Evolutionary conservation across 2,797 vertebrate species (phyloP).

Genomic region (Mus spretus): DNA sequence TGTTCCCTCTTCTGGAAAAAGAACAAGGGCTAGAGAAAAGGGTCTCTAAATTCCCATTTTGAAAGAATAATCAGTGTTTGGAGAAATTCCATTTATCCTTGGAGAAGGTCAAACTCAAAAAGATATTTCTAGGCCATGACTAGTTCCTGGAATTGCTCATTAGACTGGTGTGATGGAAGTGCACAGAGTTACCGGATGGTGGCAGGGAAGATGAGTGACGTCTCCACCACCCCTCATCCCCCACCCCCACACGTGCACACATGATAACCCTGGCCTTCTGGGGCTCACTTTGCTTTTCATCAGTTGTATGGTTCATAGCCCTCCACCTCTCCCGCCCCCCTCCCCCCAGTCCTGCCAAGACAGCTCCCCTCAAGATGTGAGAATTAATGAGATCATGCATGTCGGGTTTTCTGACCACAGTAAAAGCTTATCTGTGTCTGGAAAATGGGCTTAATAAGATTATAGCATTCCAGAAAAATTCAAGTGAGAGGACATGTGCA

Average conservation of each 20-base stretch:
- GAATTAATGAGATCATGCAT: not conserved
- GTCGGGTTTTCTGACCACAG: not conserved
- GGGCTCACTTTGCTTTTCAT: not conserved
- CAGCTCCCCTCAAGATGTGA: not conserved
- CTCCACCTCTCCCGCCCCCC: accelerated
- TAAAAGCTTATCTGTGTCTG: not conserved
- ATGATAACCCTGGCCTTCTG: not conserved
- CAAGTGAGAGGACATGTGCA: not conserved
- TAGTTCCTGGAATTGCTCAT: not conserved
- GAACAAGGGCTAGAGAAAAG: not conserved
- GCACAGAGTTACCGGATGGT: not conserved
- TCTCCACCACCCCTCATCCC: not conserved
- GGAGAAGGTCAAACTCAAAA: not conserved
- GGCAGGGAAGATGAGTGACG: accelerated
- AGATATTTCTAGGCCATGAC: not conserved
- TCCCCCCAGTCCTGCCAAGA: not conserved
- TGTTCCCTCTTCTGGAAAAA: not conserved
- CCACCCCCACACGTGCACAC: not conserved
- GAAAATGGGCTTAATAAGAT: not conserved
- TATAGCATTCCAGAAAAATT: not conserved
- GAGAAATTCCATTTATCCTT: not conserved
- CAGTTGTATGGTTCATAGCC: not conserved
- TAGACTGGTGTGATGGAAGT: not conserved
- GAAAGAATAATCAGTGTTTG: not conserved
- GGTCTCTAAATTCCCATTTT: not conserved